Evolutionary conservation across 37 sponge, comb jelly and placozoan genomes (phyloP).

Genomic region (Eunapius fragilis): DNA sequence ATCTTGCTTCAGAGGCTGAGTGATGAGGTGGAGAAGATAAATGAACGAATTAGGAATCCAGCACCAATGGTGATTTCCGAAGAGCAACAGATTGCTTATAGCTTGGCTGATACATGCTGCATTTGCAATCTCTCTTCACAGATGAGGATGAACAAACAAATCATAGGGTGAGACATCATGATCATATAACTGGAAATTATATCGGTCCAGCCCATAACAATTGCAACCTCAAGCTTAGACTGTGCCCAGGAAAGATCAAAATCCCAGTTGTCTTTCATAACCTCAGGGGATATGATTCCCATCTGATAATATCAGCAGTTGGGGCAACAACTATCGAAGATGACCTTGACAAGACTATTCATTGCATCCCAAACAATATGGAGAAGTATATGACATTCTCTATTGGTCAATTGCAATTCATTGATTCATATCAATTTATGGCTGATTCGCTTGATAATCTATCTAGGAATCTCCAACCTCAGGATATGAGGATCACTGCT

Average conservation of each 20-base stretch:
- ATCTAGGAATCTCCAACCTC: background rate
- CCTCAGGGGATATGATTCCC: background rate
- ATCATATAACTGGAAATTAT: background rate
- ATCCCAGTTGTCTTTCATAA: background rate
- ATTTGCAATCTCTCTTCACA: too few relatives aligned
- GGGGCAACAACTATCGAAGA: background rate
- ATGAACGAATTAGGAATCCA: background rate
- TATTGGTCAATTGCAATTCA: background rate
- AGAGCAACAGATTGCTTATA: too few relatives aligned
- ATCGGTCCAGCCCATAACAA: background rate
- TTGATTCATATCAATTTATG: background rate
- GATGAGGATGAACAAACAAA: background rate
- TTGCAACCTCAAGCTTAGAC: background rate
- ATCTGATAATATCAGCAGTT: background rate
- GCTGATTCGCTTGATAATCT: background rate
- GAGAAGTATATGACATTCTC: background rate
- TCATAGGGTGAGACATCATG: background rate
- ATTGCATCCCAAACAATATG: background rate
- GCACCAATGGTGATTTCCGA: background rate
- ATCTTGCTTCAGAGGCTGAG: background rate
- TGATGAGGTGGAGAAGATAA: background rate
- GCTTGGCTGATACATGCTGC: too few relatives aligned
- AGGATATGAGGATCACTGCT: background rate
- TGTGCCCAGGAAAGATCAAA: background rate
- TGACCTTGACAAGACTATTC: background rate